Base-by-base conservation (phyloP, 1,140 invertebrate species). In the Panulirus ornatus region DNA sequence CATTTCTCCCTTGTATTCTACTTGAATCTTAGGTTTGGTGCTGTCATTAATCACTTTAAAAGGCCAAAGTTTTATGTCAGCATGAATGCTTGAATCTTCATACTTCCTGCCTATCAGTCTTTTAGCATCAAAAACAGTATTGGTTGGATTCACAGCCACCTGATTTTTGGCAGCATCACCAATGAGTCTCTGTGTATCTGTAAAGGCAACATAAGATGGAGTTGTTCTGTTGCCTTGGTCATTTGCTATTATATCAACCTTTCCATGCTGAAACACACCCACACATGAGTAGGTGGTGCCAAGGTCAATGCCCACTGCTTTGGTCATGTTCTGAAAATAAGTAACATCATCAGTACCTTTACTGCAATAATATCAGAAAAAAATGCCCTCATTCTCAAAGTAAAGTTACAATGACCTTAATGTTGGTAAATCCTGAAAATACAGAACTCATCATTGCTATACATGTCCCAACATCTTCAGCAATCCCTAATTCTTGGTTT, bases 231-330 rank as follows among this genome's bases (percentile, higher is more conserved):
- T 73, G 30, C 70, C 70, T 27, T 66, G 63, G 63, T 66, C 63
- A 34, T 66, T 66, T 5, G 63, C 63, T 5, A 66, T 66, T 5
- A 66, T 73, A 5, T 73, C 70, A 5, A 73, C 70, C 70, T 73
- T 73, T 19, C 70, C 70, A 40, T 73, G 70, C 70, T 73, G 70
- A 27, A 73, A 73, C 30, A 73, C 70, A 34, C 70, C 70, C 70
- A 73, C 70, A 40, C 70, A 73, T 19, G 70, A 73, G 70, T 16
- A 73, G 70, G 70, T 73, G n/a, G 70, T 73, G 70, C 70, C 70
- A 34, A 73, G 70, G 27, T 73, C 70, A 73, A 73, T 73, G 27
- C 70, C 70, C 14, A 73, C 38, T 16, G 70, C 70, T 58, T 58
- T 58, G 19, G 54, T 14, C 54, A 58, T 58, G 3, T 11, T 58